Evolutionary conservation across 1,140 invertebrate species (phyloP), one percentile per base, ranked within the genome.

Genomic region (Drosophila novamexicana): DNA sequence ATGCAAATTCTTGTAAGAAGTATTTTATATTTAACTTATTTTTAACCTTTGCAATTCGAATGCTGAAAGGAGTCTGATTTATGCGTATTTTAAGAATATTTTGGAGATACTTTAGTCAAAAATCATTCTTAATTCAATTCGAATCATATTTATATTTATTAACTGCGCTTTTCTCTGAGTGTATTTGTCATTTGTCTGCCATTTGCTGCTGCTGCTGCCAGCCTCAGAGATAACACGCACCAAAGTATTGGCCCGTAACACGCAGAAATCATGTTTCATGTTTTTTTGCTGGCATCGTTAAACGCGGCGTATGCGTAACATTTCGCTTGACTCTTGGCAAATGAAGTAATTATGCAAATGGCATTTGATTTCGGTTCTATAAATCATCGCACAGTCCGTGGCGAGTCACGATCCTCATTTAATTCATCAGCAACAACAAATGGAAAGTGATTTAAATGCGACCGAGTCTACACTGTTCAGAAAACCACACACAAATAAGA

Each of bases 321-420:
- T 45, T 49, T 54, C 32, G 39, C 8, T 18, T 39, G 63, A 39
- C 36, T 68, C 39, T 69, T 53, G 61, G 72, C 68, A 86, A 86
- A 86, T 86, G 64, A 71, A 86, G 83, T 86, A 86, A 86, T 86
- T 86, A 86, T 86, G 83, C 83, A 79, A 86, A 86, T 86, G 79
- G 59, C 82, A 67, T 81, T 81, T 83, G 56, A 81, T 83, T 79
- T 70, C 79, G 29, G 39, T 72, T 63, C 79, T 70, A 88, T 86
- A 86, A 86, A 88, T 86, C 83, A 86, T 77, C 63, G 22, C 22
- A 42, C 53, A 57, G 36, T 52, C 66, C 53, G 45, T 69, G 69
- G 84, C 81, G 53, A 78, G 82, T 86, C 82, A 86, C 82, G 82
- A 82, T 68, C 63, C 34, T 54, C 77, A 70, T 64, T 84, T 84